Evolutionary conservation across 37 sponge, comb jelly and placozoan species (phyloP).

Genomic region (Geodia barretti): DNA sequence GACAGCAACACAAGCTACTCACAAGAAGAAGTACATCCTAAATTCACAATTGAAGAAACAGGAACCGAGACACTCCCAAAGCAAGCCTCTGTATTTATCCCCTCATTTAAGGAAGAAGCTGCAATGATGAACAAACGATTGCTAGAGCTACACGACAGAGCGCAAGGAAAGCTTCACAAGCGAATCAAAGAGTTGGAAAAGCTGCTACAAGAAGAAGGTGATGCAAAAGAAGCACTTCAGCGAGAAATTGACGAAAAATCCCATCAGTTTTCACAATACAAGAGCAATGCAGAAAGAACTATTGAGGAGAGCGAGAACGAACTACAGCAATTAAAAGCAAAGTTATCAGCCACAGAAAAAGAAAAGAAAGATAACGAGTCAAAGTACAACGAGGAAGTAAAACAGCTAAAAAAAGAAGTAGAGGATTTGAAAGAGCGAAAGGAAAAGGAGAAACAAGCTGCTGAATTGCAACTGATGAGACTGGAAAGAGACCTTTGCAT

Average conservation of each 20-base stretch:
- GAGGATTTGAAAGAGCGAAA: background rate
- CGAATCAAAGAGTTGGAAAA: no score
- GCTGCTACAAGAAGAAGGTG: background rate
- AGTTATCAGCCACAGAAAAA: background rate
- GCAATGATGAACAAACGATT: no score
- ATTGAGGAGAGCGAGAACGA: background rate
- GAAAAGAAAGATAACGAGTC: background rate
- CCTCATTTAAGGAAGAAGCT: no score
- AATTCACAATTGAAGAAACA: no score
- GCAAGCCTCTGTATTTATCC: no score
- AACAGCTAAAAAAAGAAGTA: background rate
- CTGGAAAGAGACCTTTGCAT: background rate
- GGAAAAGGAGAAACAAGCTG: background rate
- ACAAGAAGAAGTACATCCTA: no score
- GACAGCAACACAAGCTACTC: no score
- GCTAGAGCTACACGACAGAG: no score
- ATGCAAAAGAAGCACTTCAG: background rate
- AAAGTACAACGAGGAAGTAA: background rate
- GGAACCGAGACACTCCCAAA: no score
- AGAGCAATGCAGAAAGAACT: background rate
- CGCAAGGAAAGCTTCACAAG: no score
- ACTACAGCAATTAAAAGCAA: background rate
- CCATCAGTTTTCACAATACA: background rate
- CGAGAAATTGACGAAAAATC: background rate
- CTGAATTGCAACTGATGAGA: background rate